Base-by-base conservation (phyloP, 1,140 invertebrate species). In the Drosophila willistoni region DNA sequence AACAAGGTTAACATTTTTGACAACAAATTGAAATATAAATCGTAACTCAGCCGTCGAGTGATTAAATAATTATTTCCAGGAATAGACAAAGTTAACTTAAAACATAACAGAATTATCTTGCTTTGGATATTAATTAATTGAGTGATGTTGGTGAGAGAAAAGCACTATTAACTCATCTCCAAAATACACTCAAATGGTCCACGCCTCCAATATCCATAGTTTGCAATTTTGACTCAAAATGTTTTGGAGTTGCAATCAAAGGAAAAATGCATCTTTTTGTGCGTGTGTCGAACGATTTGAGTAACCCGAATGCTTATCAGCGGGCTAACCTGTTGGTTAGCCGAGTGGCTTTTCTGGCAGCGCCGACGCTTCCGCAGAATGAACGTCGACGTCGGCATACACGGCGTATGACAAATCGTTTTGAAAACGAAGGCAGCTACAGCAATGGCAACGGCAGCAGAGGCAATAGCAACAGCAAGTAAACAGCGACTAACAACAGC, bases 311-410 rank as follows among this genome's bases (percentile, higher is more conserved):
- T 42, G 63, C 83, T 86, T 86, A 86, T 86, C 83, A 86, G 83
- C 66, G 54, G 64, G 33, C 62, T 83, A 86, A 86, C 83, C 83
- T 87, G 83, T 87, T 89, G 84, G 83, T 77, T 81, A 71, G 75
- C 68, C 41, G 42, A 22, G 61, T 55, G 51, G 68, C 57, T 51
- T 51, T 22, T 22, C 14, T 19, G 64, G 36, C 55, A 62, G 14
- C 62, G 51, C 17, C 19, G 51, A 13, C 19, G 64, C 56, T 41
- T 34, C 13, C 51, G 34, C 36, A 39, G 12, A 10, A 12, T 12
- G 0, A 13, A 12, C 36, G 36, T 56, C 72, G 55, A 12, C 36
- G 36, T 62, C 72, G 55, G 34, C 62, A 62, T 34, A 71, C 54
- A 55, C 59, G 42, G 64, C 64, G 70, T 73, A 64, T 73, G 64